These are phyloP conservation scores for Epizoanthus stellaris DNA, from an alignment of 92 coral and sea anemone species.

Conservation along the genomic window DNA sequence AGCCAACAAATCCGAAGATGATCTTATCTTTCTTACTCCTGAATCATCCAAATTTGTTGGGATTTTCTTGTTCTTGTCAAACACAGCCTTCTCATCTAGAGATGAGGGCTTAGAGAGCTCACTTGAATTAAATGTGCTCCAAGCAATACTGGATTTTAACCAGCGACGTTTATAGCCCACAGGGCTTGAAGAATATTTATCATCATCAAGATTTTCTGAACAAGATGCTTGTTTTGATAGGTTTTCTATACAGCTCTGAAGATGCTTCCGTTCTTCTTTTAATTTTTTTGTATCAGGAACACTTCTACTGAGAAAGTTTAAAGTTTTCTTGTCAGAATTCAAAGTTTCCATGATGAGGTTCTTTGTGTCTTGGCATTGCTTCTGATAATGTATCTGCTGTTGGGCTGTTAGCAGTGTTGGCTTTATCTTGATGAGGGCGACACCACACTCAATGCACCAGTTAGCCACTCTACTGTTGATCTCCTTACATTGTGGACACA, in stretches of 20 bases:
- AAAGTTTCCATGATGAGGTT: slow-evolving; percentile 63
- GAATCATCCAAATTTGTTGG: slow-evolving; percentile 5
- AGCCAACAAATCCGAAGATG: slow-evolving; percentile 49
- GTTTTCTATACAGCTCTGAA: slow-evolving; percentile 45
- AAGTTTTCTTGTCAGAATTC: slow-evolving; percentile 29
- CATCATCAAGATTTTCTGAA: slow-evolving; percentile 41
- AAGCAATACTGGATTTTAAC: slow-evolving; percentile 88
- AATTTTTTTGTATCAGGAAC: slow-evolving; percentile 19
- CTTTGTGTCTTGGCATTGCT: slow-evolving; percentile 65
- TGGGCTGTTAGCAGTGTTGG: slow-evolving; percentile 57
- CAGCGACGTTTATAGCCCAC: slow-evolving; percentile 85
- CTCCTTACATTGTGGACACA: slow-evolving; percentile 80
- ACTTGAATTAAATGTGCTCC: slow-evolving; percentile 81
- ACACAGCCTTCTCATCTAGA: slow-evolving; percentile 35
- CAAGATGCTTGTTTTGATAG: slow-evolving; percentile 58
- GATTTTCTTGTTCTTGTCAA: slow-evolving; percentile 28
- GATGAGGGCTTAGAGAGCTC: slow-evolving; percentile 90
- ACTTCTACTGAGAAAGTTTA: slow-evolving; percentile 19
- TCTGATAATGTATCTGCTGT: slow-evolving; percentile 63
- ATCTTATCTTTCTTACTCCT: slow-evolving; percentile 49
- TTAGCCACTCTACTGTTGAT: slow-evolving; percentile 78
- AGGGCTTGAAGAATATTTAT: slow-evolving; percentile 54
- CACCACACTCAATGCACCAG: slow-evolving; percentile 97
- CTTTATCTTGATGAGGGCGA: slow-evolving; percentile 66
- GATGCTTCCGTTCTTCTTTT: slow-evolving; percentile 7